Conservation (phyloP, 1,140 invertebrate species). For the Lordiphosa collinella region DNA sequence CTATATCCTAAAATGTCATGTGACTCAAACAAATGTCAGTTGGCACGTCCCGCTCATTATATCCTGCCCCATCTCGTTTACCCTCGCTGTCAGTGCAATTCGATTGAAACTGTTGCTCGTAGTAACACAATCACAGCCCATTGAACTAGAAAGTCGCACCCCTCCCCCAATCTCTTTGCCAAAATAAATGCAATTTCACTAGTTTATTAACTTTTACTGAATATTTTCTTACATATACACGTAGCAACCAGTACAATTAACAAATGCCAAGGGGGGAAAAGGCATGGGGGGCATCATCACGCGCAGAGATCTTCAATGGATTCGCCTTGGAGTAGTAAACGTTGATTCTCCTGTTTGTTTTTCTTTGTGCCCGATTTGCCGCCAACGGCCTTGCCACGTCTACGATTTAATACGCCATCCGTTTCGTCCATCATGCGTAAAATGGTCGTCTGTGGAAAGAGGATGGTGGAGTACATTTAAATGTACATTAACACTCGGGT, state of each 20-base stretch:
- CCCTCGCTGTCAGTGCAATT: conserved; percentile 2
- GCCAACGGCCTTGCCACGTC: conserved; percentile 60
- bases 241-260: not conserved
- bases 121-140: conserved; percentile 5
- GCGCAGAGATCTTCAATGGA: conserved; percentile 73
- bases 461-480: not conserved
- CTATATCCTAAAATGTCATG: not conserved
- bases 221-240: not conserved
- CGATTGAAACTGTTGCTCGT: not conserved
- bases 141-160: not conserved
- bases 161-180: not conserved
- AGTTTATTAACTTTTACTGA: not conserved
- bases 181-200: not conserved
- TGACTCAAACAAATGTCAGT: conserved; percentile 1
- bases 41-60: conserved; percentile 3
- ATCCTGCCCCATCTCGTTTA: not conserved
- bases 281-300: conserved; percentile 27
- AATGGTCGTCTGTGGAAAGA: conserved; percentile 83
- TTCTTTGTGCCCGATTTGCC: conserved; percentile 55
- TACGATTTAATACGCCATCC: conserved; percentile 89
- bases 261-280: not conserved
- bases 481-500: no score
- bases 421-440: conserved; percentile 97
- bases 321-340: conserved; percentile 66
- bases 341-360: conserved; percentile 62